Percentiles rank a stretch among this genome's conserved stretches.
These are phyloP conservation scores for Dugesia japonica DNA, from an alignment of 2,888 invertebrate species.

Conservation along the genomic window DNA sequence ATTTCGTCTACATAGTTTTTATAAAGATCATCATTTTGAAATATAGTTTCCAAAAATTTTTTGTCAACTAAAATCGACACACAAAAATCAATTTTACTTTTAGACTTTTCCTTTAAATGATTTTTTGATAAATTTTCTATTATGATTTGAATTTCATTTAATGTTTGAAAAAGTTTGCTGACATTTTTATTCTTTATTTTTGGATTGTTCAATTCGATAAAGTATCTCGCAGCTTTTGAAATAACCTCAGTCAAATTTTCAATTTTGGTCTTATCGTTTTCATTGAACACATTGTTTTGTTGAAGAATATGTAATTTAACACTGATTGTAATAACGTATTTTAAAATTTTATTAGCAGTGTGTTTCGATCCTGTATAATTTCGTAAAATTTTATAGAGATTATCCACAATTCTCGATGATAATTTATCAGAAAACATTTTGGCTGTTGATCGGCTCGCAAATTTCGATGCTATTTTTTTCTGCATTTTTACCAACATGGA, in stretches of 20 bases:
- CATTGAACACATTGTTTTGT: background rate
- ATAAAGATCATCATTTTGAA: background rate
- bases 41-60: background rate
- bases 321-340: background rate
- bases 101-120: background rate
- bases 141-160: background rate
- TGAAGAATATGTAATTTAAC: background rate
- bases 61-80: background rate
- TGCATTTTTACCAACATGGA: background rate
- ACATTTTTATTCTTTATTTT: background rate
- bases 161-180: background rate
- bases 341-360: background rate
- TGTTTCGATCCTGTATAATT: background rate
- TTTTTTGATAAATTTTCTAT: conserved; percentile 1
- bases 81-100: conserved; percentile 12
- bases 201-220: background rate
- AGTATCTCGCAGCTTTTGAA: background rate
- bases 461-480: background rate
- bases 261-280: background rate
- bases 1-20: background rate
- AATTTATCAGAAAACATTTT: background rate
- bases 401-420: background rate
- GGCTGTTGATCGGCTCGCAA: background rate
- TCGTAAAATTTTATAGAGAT: background rate
- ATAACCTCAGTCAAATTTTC: background rate